Evolutionary conservation across 2,888 invertebrate species (phyloP), one percentile per base, ranked within the genome.

Genomic region (Tachina grossa): DNA sequence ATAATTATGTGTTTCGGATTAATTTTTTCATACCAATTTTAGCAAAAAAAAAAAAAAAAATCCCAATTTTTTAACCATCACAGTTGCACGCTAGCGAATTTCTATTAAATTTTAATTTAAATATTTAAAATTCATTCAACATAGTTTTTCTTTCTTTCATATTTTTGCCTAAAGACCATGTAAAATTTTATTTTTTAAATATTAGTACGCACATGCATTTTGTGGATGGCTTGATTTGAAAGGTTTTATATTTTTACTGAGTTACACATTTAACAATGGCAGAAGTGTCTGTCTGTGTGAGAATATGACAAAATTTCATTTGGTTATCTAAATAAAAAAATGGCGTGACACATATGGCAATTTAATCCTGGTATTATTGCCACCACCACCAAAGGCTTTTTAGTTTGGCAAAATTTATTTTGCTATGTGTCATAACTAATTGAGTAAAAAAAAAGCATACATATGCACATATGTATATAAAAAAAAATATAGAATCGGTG

Each of bases 271-370:
- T 51, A 9, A n/a, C 4, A 51, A 51, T n/a, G 9, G 16, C 49
- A 8, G 14, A 6, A 51, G 49, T 51, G 14, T 51, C 49, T 49
- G 3, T 47, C 19, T 14, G 31, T 31, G 13, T 11, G 39, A 10
- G 16, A 9, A 55, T 59, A 39, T 68, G 66, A 61, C 72, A 78
- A 74, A 61, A 74, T 68, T 66, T 74, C 74, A 61, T 78, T 68
- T 74, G 41, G 53, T 68, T 83, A 78, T 78, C 49, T 71, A 83
- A 77, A 72, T 66, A 57, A 65, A 83, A 77, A 72, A 77, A 72
- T 68, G 49, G 59, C 53, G 59, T 53, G 43, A 51, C 83, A 83
- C 78, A 78, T 83, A 47, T 83, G 83, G 51, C 59, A 61, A 59
- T 78, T 78, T 53, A 68, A 83, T 51, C 16, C 74, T 68, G 13